Evolutionary conservation across 1,140 invertebrate genomes (phyloP), one percentile per base, ranked within the genome.

Genomic region (Calycopis cecrops): DNA sequence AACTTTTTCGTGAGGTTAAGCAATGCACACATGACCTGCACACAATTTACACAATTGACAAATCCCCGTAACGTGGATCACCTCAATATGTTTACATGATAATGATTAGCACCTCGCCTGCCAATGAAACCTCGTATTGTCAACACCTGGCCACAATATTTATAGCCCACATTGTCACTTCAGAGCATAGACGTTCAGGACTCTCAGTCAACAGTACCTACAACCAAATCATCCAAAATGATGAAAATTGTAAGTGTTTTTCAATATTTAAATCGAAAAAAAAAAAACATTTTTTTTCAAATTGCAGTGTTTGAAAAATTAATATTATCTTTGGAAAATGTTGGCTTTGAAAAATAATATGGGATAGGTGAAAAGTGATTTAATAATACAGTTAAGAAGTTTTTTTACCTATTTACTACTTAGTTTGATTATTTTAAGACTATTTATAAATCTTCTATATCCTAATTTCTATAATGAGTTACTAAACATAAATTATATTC

Each of bases 31-130:
- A 51, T 47, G 28, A 62, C 53, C 50, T 65, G 57, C 58, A 49
- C 74, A 76, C 71, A 85, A 76, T 83, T 81, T 75, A 77, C 73
- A 76, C 78, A 73, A 85, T 84, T 79, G 67, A 81, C 76, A 76
- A 78, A 86, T 75, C 71, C 65, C 69, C 62, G 76, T 74, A 79
- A 73, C 71, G 62, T 78, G 76, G 73, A 74, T 76, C 73, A 71
- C 67, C 76, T 78, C 69, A 84, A 84, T 82, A 73, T 79, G 75
- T 82, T 81, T 80, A 69, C 76, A 77, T 73, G 68, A 80, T 80
- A 73, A 70, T 86, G 70, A 83, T 86, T 86, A 86, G 73, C 83
- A 86, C 83, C 79, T 86, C 49, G 48, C 50, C 67, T 66, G 67
- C 58, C 79, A 79, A 76, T 79, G 79, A 73, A 71, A 81, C 73